Conservation (phyloP, 23 tunicate genomes). For the Halocynthia roretzi region DNA sequence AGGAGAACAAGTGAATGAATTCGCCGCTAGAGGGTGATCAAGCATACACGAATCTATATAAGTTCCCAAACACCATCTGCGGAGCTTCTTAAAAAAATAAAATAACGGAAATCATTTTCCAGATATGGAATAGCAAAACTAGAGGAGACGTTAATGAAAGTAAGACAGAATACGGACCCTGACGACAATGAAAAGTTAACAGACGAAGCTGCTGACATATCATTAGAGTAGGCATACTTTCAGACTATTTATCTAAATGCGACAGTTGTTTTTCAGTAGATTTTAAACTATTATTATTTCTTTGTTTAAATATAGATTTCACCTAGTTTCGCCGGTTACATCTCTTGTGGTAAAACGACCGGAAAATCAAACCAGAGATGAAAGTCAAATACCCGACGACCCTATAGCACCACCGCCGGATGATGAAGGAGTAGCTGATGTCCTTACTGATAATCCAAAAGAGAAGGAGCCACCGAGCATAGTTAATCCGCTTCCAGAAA, state of each 20-base stretch:
- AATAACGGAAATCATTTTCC: neutral
- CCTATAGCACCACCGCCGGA: slow-evolving; percentile 19
- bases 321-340: slow-evolving; percentile 33
- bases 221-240: slow-evolving; percentile 16
- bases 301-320: slow-evolving; percentile 1
- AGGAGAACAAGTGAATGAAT: slow-evolving; percentile 3
- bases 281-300: neutral
- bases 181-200: slow-evolving; percentile 17
- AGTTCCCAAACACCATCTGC: too few relatives aligned
- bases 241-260: neutral
- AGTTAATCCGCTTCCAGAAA: neutral
- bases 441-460: neutral
- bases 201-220: slow-evolving; percentile 25
- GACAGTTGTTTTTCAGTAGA: neutral
- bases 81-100: too few relatives aligned
- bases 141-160: slow-evolving; percentile 3
- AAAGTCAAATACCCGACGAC: neutral
- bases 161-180: slow-evolving; percentile 1
- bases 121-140: slow-evolving; percentile 10
- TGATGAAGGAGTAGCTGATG: neutral
- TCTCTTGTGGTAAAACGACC: slow-evolving; percentile 27
- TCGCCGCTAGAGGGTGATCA: slow-evolving; percentile 1
- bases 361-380: slow-evolving; percentile 3
- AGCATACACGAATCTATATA: neutral
- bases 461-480: neutral